Base-by-base conservation (phyloP, 2,113 vertebrate species). In the Macroglossus sobrinus region DNA sequence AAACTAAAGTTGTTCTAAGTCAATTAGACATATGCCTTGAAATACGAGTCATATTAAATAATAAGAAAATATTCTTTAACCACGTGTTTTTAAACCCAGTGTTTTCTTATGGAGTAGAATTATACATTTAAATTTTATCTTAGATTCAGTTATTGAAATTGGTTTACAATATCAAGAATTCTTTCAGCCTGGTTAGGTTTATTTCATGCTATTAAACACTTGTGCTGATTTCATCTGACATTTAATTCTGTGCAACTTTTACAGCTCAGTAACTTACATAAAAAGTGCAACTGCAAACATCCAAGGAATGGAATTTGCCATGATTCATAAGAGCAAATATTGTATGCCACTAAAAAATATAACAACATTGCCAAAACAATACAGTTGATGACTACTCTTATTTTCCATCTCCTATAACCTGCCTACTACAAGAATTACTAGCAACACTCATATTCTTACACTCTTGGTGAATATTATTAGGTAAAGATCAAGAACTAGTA, bases 191-290 rank as follows among this genome's bases (percentile, higher is more conserved):
- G 57, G 50, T 95, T 97, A 47, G 80, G 61, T 98, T 97, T 97
- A 94, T 98, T 97, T 97, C 64, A 74, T 96, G 55, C 59, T 96
- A 89, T 97, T 97, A 97, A 98, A 96, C 64, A 96, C 13, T 80
- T 91, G 80, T 87, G 85, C 72, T 97, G 94, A 92, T 91, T 98
- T 98, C 66, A 97, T 85, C 91, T 97, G 97, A 95, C 96, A 96
- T 94, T 98, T 97, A 96, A 94, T 98, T 97, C 96, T 92, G 79
- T 93, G 50, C 57, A 82, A 75, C 59, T 69, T 90, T 47, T 96
- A 88, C 88, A 97, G 88, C 76, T 97, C 94, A 86, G 96, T 97
- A 96, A 94, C 76, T 98, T 96, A 96, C 85, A 93, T 28, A 53
- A 38, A 85, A 97, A 96, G 57, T 78, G 33, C 13, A 95, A 84